Conservation (phyloP, 23 tunicate species). For the Botrylloides violaceus region DNA sequence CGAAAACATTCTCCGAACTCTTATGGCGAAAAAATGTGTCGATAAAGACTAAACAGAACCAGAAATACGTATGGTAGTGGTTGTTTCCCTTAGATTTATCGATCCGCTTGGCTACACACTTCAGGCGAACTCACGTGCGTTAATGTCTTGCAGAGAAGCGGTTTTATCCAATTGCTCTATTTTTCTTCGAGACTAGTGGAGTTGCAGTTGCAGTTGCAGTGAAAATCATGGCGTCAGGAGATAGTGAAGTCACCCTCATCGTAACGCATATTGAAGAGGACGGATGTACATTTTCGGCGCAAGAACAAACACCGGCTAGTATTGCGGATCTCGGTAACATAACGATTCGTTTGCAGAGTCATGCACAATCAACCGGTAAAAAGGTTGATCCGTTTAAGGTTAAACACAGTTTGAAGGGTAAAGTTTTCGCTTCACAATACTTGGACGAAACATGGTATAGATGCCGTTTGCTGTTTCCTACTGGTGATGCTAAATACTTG, state of each 20-base stretch:
- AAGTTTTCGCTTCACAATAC: neutral
- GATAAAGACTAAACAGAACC: no score
- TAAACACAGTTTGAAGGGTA: neutral
- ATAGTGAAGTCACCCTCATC: neutral
- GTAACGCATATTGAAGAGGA: constrained; percentile 22
- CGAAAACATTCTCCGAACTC: no score
- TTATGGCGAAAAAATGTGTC: no score
- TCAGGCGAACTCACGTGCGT: no score
- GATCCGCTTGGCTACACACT: no score
- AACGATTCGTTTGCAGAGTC: neutral
- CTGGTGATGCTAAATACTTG: neutral
- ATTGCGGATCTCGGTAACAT: neutral
- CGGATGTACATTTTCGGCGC: constrained; percentile 22
- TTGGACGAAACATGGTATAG: constrained; percentile 29
- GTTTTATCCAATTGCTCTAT: no score
- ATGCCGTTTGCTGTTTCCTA: constrained; percentile 2
- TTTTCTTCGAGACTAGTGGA: no score
- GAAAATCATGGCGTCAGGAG: neutral
- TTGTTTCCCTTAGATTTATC: no score
- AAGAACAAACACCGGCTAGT: neutral
- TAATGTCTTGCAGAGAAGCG: no score
- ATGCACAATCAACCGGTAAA: neutral
- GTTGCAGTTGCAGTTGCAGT: no score
- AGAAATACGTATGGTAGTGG: no score
- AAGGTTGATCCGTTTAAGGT: no score